Evolutionary conservation across 1,140 invertebrate genomes (phyloP).

Genomic region (Drosophila varians): DNA sequence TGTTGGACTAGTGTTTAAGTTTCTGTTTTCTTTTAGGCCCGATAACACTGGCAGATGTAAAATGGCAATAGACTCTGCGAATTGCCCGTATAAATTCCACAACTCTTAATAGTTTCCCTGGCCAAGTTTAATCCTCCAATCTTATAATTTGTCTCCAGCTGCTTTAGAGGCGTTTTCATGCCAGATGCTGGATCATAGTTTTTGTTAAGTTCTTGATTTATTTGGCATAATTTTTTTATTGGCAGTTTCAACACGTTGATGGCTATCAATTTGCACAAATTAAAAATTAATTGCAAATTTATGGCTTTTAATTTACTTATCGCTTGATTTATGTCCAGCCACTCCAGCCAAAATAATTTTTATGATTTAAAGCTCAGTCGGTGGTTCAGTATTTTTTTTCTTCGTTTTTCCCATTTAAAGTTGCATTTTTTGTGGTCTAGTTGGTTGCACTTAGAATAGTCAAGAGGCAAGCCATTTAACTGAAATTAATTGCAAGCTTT

Average conservation of each 20-base stretch:
- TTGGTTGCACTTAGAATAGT: constrained; percentile 65
- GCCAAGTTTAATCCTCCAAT: constrained; percentile 2
- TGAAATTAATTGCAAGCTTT: constrained; percentile 59
- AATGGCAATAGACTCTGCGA: constrained; percentile 23
- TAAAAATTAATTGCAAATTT: constrained; percentile 83
- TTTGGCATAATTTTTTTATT: constrained; percentile 59
- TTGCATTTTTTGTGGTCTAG: constrained; percentile 27
- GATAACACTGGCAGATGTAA: constrained; percentile 36
- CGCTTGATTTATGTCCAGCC: constrained; percentile 69
- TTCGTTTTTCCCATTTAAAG: neutral
- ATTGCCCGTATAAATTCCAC: neutral
- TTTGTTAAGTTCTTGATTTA: constrained; percentile 58
- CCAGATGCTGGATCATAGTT: constrained; percentile 32
- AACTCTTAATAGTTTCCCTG: neutral
- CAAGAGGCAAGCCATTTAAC: constrained; percentile 49
- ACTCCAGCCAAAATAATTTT: constrained; percentile 27
- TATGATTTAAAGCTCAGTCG: constrained; percentile 55
- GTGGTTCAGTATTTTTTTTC: constrained; percentile 14
- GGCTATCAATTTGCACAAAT: constrained; percentile 78
- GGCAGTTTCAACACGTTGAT: constrained; percentile 62
- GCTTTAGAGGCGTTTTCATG: constrained; percentile 22
- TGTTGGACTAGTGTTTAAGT: constrained; percentile 41
- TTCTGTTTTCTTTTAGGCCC: constrained; percentile 26
- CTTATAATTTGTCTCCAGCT: constrained; percentile 30
- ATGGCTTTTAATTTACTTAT: constrained; percentile 82